phyloP scores from a whole-genome alignment of 1,140 invertebrate species.

The Acromyrmex heyeri region DNA sequence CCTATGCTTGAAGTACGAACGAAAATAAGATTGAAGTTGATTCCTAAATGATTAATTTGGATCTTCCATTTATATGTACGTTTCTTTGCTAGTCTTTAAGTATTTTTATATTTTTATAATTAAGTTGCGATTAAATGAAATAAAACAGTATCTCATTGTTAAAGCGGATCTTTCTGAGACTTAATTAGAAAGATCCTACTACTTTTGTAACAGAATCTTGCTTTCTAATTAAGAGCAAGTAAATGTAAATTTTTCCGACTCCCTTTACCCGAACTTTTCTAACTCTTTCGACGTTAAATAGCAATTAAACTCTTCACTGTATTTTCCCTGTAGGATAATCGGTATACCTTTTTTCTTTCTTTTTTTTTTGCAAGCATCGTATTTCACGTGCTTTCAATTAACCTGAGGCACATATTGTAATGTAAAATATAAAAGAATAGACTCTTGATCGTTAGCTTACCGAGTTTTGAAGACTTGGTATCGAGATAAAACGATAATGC shows the following conservation, averaged over 20 bases:
- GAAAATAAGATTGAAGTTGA: background rate
- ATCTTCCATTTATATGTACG: background rate
- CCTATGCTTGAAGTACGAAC: background rate
- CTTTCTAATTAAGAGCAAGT: conserved; percentile 61
- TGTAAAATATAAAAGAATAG: conserved; percentile 3
- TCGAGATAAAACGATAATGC: conserved; percentile 51
- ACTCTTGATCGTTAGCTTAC: conserved; percentile 47
- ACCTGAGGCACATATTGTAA: conserved; percentile 23
- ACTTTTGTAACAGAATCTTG: conserved; percentile 56
- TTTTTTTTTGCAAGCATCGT: background rate
- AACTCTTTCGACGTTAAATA: conserved; percentile 54
- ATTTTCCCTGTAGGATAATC: conserved; percentile 48
- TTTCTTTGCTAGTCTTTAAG: background rate
- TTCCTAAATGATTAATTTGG: conserved; percentile 16
- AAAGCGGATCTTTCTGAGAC: conserved; percentile 14
- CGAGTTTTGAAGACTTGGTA: conserved; percentile 39
- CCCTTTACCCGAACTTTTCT: conserved; percentile 27
- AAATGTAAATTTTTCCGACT: conserved; percentile 55
- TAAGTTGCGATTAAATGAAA: conserved; percentile 35
- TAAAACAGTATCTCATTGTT: conserved; percentile 34
- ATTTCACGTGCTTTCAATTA: conserved; percentile 24
- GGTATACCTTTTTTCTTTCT: background rate
- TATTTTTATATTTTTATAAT: conserved; percentile 38
- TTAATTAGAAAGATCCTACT: conserved; percentile 58
- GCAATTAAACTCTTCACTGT: conserved; percentile 41